A percentile compares a stretch with the other conserved stretches of the same genome.
phyloP scores from a whole-genome alignment of 2,888 invertebrate species.

The Xestia rhomboidea region DNA sequence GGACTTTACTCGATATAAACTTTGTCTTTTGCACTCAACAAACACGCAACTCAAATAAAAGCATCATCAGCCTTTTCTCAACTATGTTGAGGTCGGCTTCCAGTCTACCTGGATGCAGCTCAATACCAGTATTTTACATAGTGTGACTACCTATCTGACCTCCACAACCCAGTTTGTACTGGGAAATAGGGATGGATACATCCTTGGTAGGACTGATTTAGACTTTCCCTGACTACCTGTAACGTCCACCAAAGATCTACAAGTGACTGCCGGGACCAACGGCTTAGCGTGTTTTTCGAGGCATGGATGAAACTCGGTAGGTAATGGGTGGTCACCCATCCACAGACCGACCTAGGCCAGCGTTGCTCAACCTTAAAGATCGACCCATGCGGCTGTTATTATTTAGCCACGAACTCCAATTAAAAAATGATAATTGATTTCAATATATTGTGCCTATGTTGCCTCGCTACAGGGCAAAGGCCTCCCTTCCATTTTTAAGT shows the following conservation, averaged over 20 bases:
- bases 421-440: not conserved
- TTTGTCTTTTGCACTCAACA: slow-evolving; percentile 15
- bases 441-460: not conserved
- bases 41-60: not conserved
- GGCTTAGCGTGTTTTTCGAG: not conserved
- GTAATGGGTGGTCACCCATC: not conserved
- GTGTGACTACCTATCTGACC: not conserved
- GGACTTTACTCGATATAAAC: slow-evolving; percentile 18
- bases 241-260: too few species aligned
- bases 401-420: not conserved
- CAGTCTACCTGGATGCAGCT: too few species aligned
- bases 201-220: not conserved
- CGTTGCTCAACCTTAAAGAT: not conserved
- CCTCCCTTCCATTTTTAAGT: not conserved
- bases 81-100: not conserved
- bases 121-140: not conserved
- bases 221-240: not conserved
- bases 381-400: too few species aligned
- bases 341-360: not conserved
- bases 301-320: too few species aligned
- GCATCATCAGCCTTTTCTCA: not conserved
- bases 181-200: not conserved
- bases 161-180: not conserved
- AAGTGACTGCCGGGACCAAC: not conserved
- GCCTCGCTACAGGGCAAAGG: not conserved